Base-by-base conservation (phyloP, 2,113 vertebrate species). In the Bostrychus sinensis region DNA sequence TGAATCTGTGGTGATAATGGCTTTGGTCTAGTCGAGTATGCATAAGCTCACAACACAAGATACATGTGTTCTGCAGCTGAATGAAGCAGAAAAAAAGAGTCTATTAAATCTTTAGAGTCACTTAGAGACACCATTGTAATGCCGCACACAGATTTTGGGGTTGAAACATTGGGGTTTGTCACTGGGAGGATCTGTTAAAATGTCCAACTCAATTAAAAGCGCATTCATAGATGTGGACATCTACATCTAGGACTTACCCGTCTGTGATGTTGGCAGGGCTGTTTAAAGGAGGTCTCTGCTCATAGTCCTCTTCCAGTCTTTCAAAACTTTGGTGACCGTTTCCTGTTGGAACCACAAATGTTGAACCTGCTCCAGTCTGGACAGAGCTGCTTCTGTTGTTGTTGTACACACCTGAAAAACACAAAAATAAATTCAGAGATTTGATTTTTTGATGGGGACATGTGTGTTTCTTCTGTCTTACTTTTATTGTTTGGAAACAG, bases 1-100 rank as follows among this genome's bases (percentile, higher is more conserved):
- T 74, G 68, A 60, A 82, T 81, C 70, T 71, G 73, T 80, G 80
- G 75, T 78, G 83, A 82, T 84, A 82, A 88, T 71, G 78, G 66
- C 57, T 72, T 60, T 65, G 81, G 72, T 81, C 66, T 74, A 78
- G 60, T 77, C 63, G 67, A 78, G 69, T 71, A 82, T 75, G 76
- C 68, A 7, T 38, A 36, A 11, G 58, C 71, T 75, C 55, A 66
- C 53, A 55, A 77, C 59, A n/a, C 56, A 51, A 45, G 56, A 37
- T 45, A 42, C 62, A 62, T 63, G 51, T 68, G 74, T 28, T 63
- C 41, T 28, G 43, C 57, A 68, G 58, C 61, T 20, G 37, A 9
- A 54, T 70, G 65, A 62, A 37, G n/a, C 34, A 10, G 7, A 54
- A 70, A 55, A 26, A 63, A 66, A 70, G 69, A 38, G 32, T 56